Base-by-base conservation (phyloP, 2,888 invertebrate species). In the Ectemnius continuus region DNA sequence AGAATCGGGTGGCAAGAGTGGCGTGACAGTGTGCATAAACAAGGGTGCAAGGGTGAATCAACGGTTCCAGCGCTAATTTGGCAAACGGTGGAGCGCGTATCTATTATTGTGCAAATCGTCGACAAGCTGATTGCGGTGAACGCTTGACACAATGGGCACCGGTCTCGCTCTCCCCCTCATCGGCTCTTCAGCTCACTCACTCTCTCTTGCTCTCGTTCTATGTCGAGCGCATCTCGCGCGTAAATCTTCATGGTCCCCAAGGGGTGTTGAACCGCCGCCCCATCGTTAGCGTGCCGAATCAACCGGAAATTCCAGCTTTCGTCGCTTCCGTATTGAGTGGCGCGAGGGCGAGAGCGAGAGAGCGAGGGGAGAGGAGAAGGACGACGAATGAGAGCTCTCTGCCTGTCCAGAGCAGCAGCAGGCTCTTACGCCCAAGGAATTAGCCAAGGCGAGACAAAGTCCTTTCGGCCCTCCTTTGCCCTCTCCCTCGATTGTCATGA, bases 241-340 rank as follows among this genome's bases (percentile, higher is more conserved):
- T 75, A 78, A 80, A 75, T 80, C 74, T 78, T 61, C 72, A 70
- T 75, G 73, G 73, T 67, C 82, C 75, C 82, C 62, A 73, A 59
- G 76, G 82, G 79, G 75, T 66, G 82, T 75, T 72, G 58, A 81
- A 83, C 84, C 85, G 87, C 88, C 85, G 87, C 88, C 89, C 88
- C 89, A 88, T 91, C 91, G 88, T 91, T 91, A 91, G 90, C 84
- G 89, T 86, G 88, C 86, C 89, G 90, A 90, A 90, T 91, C 90
- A 90, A 91, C 91, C 90, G 91, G 91, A 91, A 91, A 91, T 91
- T 90, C 91, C 91, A 90, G 90, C 90, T 90, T 89, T 89, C 87
- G 86, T 85, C 79, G 85, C 86, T 88, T 88, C 87, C 87, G 87
- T 86, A 86, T 87, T 86, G 86, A 87, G 46, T 79, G 20, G 58